Base-by-base conservation (phyloP, 2,797 vertebrate genomes). In the Diceros bicornis region DNA sequence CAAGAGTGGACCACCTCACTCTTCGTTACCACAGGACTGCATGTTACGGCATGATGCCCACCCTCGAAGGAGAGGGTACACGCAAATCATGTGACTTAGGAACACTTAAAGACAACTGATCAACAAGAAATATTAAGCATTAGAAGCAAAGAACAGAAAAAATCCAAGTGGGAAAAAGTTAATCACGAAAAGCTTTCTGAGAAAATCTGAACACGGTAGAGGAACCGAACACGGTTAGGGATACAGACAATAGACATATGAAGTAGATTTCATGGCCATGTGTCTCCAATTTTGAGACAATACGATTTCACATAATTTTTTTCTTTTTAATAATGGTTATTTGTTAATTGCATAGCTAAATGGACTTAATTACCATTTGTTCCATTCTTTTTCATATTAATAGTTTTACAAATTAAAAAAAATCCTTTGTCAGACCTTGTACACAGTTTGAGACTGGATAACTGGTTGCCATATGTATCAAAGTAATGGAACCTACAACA, bases 301-400 rank as follows among this genome's bases (percentile, higher is more conserved):
- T 62, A 57, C 6, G 41, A 68, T 92, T 87, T 94, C 55, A 34
- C 18, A 25, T 64, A 93, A 27, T 50, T 88, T 72, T 61, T 84
- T 85, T 34, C 44, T 82, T 93, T 92, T 72, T 55, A 83, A 41
- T 83, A 87, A 77, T 32, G 12, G 27, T 61, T 89, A 94, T 66
- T 92, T 87, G 37, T 50, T 94, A 93, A 88, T 1, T 81, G 7
- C 18, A 84, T 44, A 94, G 92, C 50, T 71, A 89, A 86, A 86
- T 44, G 34, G 18, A 57, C 29, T 44, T 89, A 84, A 72, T 88
- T 61, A 91, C 74, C 13, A 90, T 62, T 92, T 72, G 20, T 41
- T 81, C 21, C 21, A 92, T 41, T 94, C 32, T 96, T 83, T 89
- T 93, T 90, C 66, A 82, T n/a, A n/a, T 68, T 69, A 74, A 92